A percentile compares a stretch with the other conserved stretches of the same genome.
Evolutionary conservation across 2,797 vertebrate genomes (phyloP).

Genomic region (Microcaecilia unicolor): DNA sequence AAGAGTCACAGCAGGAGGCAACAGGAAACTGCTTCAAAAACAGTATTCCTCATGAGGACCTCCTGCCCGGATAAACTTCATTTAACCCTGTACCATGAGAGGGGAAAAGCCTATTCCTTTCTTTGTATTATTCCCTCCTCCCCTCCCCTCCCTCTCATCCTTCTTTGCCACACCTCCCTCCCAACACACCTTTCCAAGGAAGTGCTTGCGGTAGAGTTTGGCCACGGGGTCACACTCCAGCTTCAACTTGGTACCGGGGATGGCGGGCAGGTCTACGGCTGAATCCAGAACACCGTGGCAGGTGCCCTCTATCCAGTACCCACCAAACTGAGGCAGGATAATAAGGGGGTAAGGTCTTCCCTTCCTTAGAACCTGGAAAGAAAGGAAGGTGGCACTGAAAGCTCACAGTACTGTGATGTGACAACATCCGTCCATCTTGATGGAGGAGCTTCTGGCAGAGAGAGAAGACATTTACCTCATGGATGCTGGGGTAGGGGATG

Average conservation of each 20-base stretch:
- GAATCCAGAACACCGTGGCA: conserved; percentile 29
- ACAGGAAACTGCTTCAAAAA: background rate
- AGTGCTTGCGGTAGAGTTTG: conserved; percentile 47
- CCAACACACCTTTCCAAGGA: conserved; percentile 52
- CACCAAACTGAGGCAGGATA: conserved; percentile 46
- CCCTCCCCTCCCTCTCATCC: too few species aligned
- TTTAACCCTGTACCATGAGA: too few species aligned
- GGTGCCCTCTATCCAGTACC: conserved; percentile 54
- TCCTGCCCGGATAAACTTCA: background rate
- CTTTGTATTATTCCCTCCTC: background rate
- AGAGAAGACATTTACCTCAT: conserved; percentile 67
- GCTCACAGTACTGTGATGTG: background rate
- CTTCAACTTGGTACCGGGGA: conserved; percentile 34
- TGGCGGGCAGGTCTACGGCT: conserved; percentile 19
- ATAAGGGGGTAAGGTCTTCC: conserved; percentile 52
- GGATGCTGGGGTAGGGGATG: conserved; percentile 84
- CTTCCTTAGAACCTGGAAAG: conserved; percentile 54
- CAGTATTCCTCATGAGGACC: background rate
- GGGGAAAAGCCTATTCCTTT: too few species aligned
- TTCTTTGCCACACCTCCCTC: background rate
- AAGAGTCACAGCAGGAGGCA: background rate
- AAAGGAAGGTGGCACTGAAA: background rate
- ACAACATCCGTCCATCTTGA: background rate
- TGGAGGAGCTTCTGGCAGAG: background rate
- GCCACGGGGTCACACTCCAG: conserved; percentile 50